Conservation (phyloP, 2,797 vertebrate genomes). For the Halcyon smyrnensis region DNA sequence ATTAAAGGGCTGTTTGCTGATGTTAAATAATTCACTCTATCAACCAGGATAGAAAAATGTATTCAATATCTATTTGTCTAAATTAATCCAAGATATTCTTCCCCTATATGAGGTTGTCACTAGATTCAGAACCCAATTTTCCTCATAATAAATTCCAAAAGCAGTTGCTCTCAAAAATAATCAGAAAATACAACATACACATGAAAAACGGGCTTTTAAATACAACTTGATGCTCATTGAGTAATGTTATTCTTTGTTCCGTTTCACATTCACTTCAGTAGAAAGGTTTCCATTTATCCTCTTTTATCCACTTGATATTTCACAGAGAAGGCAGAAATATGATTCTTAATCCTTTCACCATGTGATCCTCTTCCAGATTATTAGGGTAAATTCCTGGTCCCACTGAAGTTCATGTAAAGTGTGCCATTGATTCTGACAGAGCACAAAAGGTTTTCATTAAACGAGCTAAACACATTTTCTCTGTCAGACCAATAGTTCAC, state of each 20-base stretch:
- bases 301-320: slow-evolving; percentile 60
- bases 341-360: slow-evolving; percentile 57
- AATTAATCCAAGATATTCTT: neutral
- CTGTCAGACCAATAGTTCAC: slow-evolving; percentile 41
- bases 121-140: neutral
- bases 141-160: neutral
- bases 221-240: neutral
- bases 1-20: neutral
- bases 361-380: slow-evolving; percentile 63
- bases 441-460: slow-evolving; percentile 63
- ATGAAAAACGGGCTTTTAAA: neutral
- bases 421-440: slow-evolving; percentile 50
- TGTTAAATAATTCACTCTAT: neutral
- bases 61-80: neutral
- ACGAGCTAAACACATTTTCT: slow-evolving; percentile 45
- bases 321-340: slow-evolving; percentile 61
- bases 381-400: slow-evolving; percentile 42
- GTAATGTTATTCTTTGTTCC: slow-evolving; percentile 10
- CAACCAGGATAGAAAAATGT: neutral
- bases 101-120: neutral
- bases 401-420: slow-evolving; percentile 33
- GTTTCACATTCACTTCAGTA: slow-evolving; percentile 9
- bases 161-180: neutral
- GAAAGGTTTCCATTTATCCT: slow-evolving; percentile 47
- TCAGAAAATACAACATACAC: neutral